Base-by-base conservation (phyloP, 1,140 invertebrate species). In the Vanessa tameamea region DNA sequence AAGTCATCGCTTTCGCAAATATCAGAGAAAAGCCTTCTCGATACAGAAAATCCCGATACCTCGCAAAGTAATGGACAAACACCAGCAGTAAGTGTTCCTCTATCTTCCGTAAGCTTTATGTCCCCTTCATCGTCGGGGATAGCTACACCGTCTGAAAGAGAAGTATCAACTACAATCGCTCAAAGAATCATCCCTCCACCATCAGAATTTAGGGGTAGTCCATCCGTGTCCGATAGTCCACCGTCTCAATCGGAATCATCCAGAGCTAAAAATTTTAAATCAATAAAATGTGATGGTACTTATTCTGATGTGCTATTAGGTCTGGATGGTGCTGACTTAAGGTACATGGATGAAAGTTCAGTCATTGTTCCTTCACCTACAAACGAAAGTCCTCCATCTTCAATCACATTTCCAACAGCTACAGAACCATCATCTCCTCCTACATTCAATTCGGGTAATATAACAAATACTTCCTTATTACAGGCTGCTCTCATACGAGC, bases 291-390 rank as follows among this genome's bases (percentile, higher is more conserved):
- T 51, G 93, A 94, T 77, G 88, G 86, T 13, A 93, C 88, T n/a
- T 95, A 95, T 31, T 97, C 96, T 83, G 97, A 98, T 83, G 93
- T 96, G 70, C 90, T 97, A 66, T 94, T 96, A 31, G 96, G 96
- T 70, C 90, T 97, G 82, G 96, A 97, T 85, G 95, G 95, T 61
- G 96, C 96, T 14, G 97, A 98, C 91, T 91, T 98, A 50, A 94
- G 96, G 16, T 98, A 95, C 85, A 98, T 98, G 97, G 97, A 98
- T 85, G 97, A 98, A 84, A 98, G 97, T 88, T 98, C 97, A 8
- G 94, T 97, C 47, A 96, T 96, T 76, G 92, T 97, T 61, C 94
- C 96, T 20, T 96, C 96, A 72, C 96, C 96, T 31, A 95, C 94
- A 61, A 95, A 95, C 76, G 96, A 96, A 86, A 96, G 95, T 85